A percentile compares a stretch with the other conserved stretches of the same genome.
Evolutionary conservation across 2,888 invertebrate species (phyloP).

Genomic region (Leptinotarsa juncta): DNA sequence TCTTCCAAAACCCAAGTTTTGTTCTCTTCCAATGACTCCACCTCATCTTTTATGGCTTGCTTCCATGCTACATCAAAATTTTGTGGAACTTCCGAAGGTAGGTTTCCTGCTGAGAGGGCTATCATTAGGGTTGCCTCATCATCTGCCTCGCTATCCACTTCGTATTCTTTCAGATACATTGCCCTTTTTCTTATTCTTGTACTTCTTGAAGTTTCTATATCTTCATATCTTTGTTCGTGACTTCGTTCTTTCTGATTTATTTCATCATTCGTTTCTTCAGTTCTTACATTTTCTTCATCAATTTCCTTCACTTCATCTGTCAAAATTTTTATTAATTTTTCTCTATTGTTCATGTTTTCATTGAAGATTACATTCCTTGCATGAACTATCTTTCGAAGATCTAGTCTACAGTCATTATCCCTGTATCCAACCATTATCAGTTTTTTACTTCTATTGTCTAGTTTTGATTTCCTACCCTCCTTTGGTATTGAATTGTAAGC

Average conservation of each 20-base stretch:
- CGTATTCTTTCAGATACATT: constrained; percentile 34
- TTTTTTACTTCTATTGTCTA: constrained; percentile 34
- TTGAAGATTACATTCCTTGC: constrained; percentile 39
- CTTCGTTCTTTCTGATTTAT: constrained; percentile 5
- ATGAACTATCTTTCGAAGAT: constrained; percentile 30
- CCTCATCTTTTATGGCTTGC: not conserved
- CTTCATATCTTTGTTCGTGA: no score
- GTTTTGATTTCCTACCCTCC: constrained; percentile 46
- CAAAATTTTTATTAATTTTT: not conserved
- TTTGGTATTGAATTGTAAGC: constrained; percentile 56
- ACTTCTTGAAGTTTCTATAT: constrained; percentile 5
- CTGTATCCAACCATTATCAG: constrained; percentile 38
- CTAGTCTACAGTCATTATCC: constrained; percentile 40
- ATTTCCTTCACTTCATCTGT: no score
- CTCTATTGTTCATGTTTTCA: constrained; percentile 24
- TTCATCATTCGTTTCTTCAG: constrained; percentile 19
- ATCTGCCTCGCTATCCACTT: not conserved
- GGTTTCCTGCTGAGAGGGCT: not conserved
- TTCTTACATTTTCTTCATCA: no score
- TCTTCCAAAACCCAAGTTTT: no score
- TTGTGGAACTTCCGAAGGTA: no score
- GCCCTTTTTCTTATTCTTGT: constrained; percentile 29
- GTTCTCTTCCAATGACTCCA: not conserved
- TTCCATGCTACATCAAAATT: no score
- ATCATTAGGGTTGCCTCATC: constrained; percentile 6